Evolutionary conservation across 2,888 invertebrate species (phyloP).

Genomic region (Cistogaster globosa): DNA sequence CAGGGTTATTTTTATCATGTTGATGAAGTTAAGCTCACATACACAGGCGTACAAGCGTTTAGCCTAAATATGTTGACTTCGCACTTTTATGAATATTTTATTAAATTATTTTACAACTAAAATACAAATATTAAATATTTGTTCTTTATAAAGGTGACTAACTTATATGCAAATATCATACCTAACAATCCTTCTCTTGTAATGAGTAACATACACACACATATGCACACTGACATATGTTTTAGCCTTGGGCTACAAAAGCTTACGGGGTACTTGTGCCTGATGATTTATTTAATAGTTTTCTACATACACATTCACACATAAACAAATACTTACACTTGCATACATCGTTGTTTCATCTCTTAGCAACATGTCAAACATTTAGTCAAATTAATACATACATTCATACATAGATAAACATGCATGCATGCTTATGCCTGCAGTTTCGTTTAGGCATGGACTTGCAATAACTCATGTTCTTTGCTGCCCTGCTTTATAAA

Average conservation of each 20-base stretch:
- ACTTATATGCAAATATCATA: slow-evolving; percentile 61
- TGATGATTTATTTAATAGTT: slow-evolving; percentile 68
- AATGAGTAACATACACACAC: background rate
- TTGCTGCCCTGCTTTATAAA: no score
- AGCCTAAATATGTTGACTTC: background rate
- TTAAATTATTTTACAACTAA: slow-evolving; percentile 43
- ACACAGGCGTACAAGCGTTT: background rate
- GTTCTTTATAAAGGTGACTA: slow-evolving; percentile 59
- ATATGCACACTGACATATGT: background rate
- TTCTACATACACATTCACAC: background rate
- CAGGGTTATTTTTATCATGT: slow-evolving; percentile 40
- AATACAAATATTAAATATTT: slow-evolving; percentile 62
- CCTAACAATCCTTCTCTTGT: slow-evolving; percentile 14
- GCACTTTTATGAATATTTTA: slow-evolving; percentile 34
- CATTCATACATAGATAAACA: background rate
- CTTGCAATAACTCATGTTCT: no score
- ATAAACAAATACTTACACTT: no score
- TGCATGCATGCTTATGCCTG: background rate
- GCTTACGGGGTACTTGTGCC: slow-evolving; percentile 62
- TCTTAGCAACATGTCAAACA: slow-evolving; percentile 48
- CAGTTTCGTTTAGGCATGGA: background rate
- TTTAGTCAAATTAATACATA: slow-evolving; percentile 41
- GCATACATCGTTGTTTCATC: slow-evolving; percentile 1
- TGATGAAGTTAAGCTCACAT: background rate
- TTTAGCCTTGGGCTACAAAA: slow-evolving; percentile 64